Conservation (phyloP, 2,888 invertebrate genomes). For the Calephelis perditalis region DNA sequence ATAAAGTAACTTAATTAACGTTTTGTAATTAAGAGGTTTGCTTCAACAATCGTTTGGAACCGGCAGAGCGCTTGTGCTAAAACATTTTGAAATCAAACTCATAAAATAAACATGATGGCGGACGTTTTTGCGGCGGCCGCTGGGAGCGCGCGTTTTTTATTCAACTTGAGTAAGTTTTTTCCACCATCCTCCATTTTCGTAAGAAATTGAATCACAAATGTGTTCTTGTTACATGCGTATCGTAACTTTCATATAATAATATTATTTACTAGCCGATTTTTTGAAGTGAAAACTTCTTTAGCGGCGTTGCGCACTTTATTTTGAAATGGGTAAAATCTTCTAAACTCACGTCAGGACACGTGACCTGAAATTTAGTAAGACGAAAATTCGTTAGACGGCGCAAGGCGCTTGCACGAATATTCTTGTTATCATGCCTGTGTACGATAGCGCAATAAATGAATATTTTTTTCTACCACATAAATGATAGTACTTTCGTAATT, state of each 20-base stretch:
- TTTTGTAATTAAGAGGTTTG: not conserved
- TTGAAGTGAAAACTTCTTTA: too few species aligned
- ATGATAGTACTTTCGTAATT: too few species aligned
- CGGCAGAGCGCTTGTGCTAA: not conserved
- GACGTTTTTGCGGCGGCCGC: constrained; percentile 47
- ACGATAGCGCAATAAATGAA: too few species aligned
- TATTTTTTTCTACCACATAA: too few species aligned
- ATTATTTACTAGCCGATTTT: not conserved
- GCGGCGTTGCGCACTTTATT: too few species aligned
- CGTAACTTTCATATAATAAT: constrained; percentile 6
- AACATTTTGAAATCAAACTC: constrained; percentile 37
- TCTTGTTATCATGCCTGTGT: too few species aligned
- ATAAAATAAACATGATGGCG: constrained; percentile 70
- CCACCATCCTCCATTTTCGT: constrained; percentile 11
- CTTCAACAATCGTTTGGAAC: not conserved
- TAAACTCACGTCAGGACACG: too few species aligned
- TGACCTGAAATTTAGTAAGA: too few species aligned
- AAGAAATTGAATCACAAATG: constrained; percentile 13
- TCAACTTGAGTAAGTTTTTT: constrained; percentile 26
- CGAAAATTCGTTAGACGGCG: too few species aligned
- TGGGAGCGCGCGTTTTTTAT: constrained; percentile 49
- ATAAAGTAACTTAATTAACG: not conserved
- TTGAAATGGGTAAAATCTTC: too few species aligned
- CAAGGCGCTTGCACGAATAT: too few species aligned
- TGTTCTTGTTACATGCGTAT: constrained; percentile 10